Percentiles rank a stretch among this genome's conserved stretches.
phyloP scores from a whole-genome alignment of 2,888 invertebrate species.

The Habroteleia sp. region DNA sequence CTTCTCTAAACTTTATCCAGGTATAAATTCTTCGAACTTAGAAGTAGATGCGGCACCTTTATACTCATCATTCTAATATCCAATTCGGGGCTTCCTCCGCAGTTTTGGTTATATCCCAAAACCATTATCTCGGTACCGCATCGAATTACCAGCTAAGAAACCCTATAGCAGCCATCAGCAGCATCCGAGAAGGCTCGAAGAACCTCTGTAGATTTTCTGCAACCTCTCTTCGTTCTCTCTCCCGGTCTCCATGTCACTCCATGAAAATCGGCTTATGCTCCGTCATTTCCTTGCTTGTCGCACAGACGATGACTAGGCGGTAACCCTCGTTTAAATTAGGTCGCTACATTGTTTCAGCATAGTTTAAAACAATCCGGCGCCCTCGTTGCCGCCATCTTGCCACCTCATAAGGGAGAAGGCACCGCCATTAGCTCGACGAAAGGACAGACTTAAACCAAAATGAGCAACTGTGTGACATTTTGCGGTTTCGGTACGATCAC shows the following conservation, averaged over 20 bases:
- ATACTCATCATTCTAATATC: too few relatives aligned
- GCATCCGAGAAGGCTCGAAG: constrained; percentile 43
- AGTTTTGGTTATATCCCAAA: constrained; percentile 50
- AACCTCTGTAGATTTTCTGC: too few relatives aligned
- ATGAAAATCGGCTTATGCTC: constrained; percentile 36
- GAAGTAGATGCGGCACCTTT: too few relatives aligned
- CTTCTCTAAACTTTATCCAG: too few relatives aligned
- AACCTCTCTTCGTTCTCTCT: too few relatives aligned
- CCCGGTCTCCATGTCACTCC: too few relatives aligned
- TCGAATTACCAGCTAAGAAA: constrained; percentile 65
- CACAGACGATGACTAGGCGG: constrained; percentile 44
- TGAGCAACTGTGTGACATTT: constrained; percentile 34
- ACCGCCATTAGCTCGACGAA: constrained; percentile 29
- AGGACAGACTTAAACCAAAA: constrained; percentile 23
- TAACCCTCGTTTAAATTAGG: constrained; percentile 54
- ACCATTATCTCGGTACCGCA: constrained; percentile 67
- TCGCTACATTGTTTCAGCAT: constrained; percentile 48
- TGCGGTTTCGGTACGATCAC: constrained; percentile 30
- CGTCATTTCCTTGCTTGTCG: constrained; percentile 52
- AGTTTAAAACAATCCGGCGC: constrained; percentile 52
- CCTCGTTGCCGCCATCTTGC: constrained; percentile 25
- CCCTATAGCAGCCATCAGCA: constrained; percentile 19
- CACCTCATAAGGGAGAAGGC: constrained; percentile 8
- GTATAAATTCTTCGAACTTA: too few relatives aligned
- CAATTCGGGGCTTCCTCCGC: too few relatives aligned